Percentiles rank a stretch among this genome's conserved stretches.
phyloP scores from a whole-genome alignment of 1,140 invertebrate species.

The Penaeus japonicus region DNA sequence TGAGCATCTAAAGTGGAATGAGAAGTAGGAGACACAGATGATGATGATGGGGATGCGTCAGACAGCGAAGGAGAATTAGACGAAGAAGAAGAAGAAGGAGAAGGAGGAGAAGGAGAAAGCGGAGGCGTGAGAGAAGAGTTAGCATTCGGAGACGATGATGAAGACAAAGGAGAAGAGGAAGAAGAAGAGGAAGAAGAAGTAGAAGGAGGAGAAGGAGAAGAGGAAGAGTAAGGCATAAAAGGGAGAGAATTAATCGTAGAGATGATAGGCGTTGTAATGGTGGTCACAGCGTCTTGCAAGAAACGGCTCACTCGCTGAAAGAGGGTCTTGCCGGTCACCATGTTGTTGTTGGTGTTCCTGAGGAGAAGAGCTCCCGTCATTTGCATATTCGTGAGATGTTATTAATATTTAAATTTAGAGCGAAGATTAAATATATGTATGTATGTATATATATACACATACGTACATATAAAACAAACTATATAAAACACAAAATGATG shows the following conservation, averaged over 20 bases:
- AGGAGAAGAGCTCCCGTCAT: background rate
- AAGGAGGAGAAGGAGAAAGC: background rate
- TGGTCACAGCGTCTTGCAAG: background rate
- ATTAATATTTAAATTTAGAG: no score
- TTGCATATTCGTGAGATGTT: no score
- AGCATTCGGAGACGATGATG: background rate
- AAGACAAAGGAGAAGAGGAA: background rate
- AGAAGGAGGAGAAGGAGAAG: background rate
- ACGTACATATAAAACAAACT: no score
- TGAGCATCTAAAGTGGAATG: background rate
- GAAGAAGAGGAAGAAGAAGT: background rate
- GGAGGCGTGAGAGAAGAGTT: background rate
- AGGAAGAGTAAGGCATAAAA: background rate
- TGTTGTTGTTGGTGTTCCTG: constrained; percentile 43
- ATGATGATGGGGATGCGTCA: background rate
- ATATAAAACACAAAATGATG: no score
- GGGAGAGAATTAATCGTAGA: background rate
- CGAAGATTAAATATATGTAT: no score
- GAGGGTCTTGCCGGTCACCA: constrained; percentile 7
- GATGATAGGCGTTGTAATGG: background rate
- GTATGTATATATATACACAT: no score
- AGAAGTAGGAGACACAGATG: background rate
- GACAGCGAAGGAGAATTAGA: background rate
- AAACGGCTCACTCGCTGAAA: constrained; percentile 9
- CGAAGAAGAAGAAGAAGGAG: no score